Conservation (phyloP, 2,113 vertebrate species). For the Petaurus breviceps region DNA sequence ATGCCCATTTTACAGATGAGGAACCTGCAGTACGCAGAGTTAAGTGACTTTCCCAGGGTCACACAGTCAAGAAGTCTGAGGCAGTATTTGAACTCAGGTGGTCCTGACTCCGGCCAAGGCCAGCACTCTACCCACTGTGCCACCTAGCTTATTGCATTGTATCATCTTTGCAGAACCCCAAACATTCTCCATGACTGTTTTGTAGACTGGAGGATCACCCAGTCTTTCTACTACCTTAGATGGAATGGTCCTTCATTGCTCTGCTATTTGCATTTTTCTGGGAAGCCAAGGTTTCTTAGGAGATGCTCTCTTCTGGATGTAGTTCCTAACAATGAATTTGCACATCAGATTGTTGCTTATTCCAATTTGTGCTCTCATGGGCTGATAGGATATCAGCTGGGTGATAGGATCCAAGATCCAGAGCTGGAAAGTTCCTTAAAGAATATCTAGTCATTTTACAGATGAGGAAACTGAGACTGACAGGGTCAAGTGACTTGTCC, state of each 20-base stretch:
- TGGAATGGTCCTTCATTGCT: background rate
- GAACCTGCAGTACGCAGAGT: background rate
- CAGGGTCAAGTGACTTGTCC: background rate
- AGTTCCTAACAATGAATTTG: background rate
- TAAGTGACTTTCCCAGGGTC: background rate
- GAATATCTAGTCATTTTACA: background rate
- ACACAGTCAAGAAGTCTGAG: background rate
- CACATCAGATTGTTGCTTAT: background rate
- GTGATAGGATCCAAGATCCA: background rate
- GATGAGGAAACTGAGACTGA: background rate
- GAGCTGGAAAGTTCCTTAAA: background rate
- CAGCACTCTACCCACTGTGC: no score
- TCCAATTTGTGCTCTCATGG: background rate
- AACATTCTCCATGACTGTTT: background rate
- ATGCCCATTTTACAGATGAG: background rate
- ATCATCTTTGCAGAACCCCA: background rate
- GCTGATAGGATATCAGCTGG: background rate
- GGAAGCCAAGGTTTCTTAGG: no score
- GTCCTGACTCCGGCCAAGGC: background rate
- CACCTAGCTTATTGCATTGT: background rate
- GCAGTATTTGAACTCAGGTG: background rate
- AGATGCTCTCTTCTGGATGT: background rate
- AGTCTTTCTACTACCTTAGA: background rate
- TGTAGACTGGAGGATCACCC: background rate
- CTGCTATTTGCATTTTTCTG: background rate